phyloP scores from a whole-genome alignment of 2,888 invertebrate genomes.

The Syritta pipiens region DNA sequence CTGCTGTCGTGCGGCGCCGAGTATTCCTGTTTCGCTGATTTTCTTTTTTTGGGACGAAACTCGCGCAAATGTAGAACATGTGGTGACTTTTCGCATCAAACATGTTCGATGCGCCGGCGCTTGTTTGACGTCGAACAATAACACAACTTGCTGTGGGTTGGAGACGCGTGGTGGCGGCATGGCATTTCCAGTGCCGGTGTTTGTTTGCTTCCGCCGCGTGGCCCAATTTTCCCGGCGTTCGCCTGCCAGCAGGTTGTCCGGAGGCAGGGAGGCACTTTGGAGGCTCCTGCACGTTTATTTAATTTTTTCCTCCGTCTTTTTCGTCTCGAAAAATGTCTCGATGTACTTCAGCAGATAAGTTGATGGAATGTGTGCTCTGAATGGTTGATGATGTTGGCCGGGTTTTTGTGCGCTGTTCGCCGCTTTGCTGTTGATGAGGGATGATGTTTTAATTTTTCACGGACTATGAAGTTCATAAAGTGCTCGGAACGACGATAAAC shows the following conservation, averaged over 20 bases:
- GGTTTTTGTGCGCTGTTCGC: slow-evolving; percentile 3
- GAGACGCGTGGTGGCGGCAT: slow-evolving; percentile 21
- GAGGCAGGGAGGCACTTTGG: not conserved
- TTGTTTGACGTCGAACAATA: slow-evolving; percentile 43
- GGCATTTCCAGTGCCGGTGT: slow-evolving; percentile 12
- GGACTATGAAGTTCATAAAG: slow-evolving; percentile 7
- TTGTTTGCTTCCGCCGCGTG: not conserved
- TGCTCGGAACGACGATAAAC: not conserved
- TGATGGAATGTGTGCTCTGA: slow-evolving; percentile 41
- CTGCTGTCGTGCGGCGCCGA: too few relatives aligned
- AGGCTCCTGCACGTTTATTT: slow-evolving; percentile 33
- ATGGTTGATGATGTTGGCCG: slow-evolving; percentile 13
- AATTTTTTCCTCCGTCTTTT: slow-evolving; percentile 13
- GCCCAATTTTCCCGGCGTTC: slow-evolving; percentile 10
- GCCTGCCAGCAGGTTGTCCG: not conserved
- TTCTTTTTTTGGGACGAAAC: slow-evolving; percentile 36
- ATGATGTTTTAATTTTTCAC: slow-evolving; percentile 10
- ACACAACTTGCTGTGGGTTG: slow-evolving; percentile 44
- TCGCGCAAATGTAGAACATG: slow-evolving; percentile 50
- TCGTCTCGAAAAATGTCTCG: slow-evolving; percentile 37
- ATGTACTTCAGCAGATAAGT: slow-evolving; percentile 19
- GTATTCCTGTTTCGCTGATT: not conserved
- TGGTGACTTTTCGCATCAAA: slow-evolving; percentile 11
- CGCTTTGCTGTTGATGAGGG: slow-evolving; percentile 1
- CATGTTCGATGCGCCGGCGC: slow-evolving; percentile 60